These are phyloP conservation scores for Sciaenops ocellatus DNA, from an alignment of 2,797 vertebrate species.

Conservation along the genomic window DNA sequence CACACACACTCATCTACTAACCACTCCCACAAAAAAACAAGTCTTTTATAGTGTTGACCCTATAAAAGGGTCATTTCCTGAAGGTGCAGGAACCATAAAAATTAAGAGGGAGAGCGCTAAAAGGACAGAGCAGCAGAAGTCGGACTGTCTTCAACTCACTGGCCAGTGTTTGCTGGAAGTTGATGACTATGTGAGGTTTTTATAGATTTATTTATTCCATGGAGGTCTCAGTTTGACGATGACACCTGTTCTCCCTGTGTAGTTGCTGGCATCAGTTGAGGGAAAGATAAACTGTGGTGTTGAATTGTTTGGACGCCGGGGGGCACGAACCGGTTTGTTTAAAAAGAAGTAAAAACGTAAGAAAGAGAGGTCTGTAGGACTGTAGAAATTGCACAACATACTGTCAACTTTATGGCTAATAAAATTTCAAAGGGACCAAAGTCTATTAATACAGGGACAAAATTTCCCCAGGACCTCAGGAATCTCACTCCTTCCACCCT, in stretches of 20 bases:
- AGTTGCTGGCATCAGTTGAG: constrained; percentile 67
- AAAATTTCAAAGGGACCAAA: constrained; percentile 95
- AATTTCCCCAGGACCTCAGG: constrained; percentile 88
- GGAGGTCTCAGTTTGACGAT: constrained; percentile 82
- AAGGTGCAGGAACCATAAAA: constrained; percentile 96
- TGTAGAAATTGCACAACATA: constrained; percentile 87
- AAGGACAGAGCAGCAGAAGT: constrained; percentile 84
- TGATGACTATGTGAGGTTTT: constrained; percentile 85
- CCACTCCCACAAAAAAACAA: constrained; percentile 87
- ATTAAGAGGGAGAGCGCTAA: constrained; percentile 87
- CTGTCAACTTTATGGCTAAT: constrained; percentile 96
- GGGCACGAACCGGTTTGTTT: constrained; percentile 76
- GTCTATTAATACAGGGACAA: constrained; percentile 91
- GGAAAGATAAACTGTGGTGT: constrained; percentile 75
- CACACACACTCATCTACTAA: constrained; percentile 79
- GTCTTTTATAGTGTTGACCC: constrained; percentile 96
- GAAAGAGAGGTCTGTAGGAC: constrained; percentile 71
- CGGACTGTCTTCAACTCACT: constrained; percentile 81
- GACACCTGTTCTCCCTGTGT: constrained; percentile 82
- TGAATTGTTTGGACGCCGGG: constrained; percentile 74
- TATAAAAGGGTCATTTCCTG: constrained; percentile 95
- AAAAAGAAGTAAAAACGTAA: constrained; percentile 76
- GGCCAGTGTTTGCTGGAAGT: constrained; percentile 82
- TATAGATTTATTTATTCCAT: constrained; percentile 85
- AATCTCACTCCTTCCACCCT: constrained; percentile 87